A percentile compares a stretch with the other conserved stretches of the same genome.
Conservation (phyloP, 2,113 vertebrate genomes). For the Phalacrocorax brasilianus region DNA sequence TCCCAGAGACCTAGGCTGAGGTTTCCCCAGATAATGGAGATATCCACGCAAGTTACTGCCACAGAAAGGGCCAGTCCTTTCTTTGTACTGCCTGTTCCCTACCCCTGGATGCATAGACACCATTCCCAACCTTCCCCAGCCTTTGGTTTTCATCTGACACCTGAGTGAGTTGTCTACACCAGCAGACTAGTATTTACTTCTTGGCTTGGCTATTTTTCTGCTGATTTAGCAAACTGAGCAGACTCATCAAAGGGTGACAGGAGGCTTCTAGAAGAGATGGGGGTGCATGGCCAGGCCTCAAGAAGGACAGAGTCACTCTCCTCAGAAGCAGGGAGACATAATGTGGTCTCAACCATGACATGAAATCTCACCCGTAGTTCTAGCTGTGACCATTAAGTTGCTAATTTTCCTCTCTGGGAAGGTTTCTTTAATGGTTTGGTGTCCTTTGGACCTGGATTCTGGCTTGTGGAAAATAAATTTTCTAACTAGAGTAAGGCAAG, state of each 20-base stretch:
- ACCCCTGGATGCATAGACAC: too few relatives aligned
- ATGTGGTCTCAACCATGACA: background rate
- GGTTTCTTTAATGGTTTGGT: background rate
- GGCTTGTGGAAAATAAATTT: background rate
- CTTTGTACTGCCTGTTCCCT: background rate
- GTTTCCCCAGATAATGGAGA: background rate
- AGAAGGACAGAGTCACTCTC: background rate
- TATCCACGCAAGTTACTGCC: background rate
- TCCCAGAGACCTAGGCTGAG: background rate
- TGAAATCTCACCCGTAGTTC: background rate
- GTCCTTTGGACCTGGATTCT: background rate
- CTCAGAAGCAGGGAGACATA: background rate
- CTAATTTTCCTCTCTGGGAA: background rate
- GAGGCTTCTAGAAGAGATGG: background rate
- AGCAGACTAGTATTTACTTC: background rate
- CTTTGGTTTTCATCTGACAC: background rate
- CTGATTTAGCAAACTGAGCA: background rate
- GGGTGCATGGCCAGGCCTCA: background rate
- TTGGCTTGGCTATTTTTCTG: background rate
- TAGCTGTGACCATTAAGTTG: background rate
- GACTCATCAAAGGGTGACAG: background rate
- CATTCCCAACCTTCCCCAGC: background rate
- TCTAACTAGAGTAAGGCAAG: background rate
- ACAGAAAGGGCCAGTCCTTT: background rate
- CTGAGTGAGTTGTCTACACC: background rate